Percentiles rank a stretch among this genome's conserved stretches.
Evolutionary conservation across 1,140 invertebrate species (phyloP).

Genomic region (Neodiprion fabricii): DNA sequence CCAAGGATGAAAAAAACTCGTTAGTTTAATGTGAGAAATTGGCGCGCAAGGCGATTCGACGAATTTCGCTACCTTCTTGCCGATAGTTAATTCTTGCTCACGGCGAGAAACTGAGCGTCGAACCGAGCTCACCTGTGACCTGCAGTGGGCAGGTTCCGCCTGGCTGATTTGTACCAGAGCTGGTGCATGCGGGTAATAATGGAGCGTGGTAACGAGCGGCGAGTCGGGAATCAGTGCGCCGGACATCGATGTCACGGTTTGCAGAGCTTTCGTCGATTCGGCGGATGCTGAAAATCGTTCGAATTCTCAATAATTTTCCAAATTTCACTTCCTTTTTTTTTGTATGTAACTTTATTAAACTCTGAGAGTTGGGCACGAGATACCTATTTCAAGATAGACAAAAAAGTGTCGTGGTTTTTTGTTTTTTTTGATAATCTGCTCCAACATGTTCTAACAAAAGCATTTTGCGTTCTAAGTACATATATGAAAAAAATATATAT

Average conservation of each 20-base stretch:
- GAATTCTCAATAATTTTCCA: neutral
- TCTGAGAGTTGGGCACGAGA: too few species aligned
- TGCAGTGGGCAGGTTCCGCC: conserved; percentile 53
- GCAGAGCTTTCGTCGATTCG: conserved; percentile 67
- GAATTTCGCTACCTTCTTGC: neutral
- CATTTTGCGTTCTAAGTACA: too few species aligned
- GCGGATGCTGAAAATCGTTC: conserved; percentile 48
- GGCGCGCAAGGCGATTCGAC: too few species aligned
- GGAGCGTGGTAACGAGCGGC: conserved; percentile 52
- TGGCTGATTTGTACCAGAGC: conserved; percentile 61
- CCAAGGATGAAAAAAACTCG: conserved; percentile 37
- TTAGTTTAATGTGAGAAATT: too few species aligned
- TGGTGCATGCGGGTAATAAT: conserved; percentile 56
- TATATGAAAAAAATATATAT: too few species aligned
- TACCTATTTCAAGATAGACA: neutral
- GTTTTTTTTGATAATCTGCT: neutral
- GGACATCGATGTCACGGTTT: conserved; percentile 61
- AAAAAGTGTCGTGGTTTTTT: neutral
- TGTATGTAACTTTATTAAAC: neutral
- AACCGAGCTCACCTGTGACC: conserved; percentile 50
- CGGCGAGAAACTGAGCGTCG: neutral
- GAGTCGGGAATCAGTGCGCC: conserved; percentile 57
- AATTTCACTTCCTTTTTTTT: neutral
- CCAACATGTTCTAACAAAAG: too few species aligned
- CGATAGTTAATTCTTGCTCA: neutral